Conservation (phyloP, 2,888 invertebrate species). For the Ectemnius continuus region DNA sequence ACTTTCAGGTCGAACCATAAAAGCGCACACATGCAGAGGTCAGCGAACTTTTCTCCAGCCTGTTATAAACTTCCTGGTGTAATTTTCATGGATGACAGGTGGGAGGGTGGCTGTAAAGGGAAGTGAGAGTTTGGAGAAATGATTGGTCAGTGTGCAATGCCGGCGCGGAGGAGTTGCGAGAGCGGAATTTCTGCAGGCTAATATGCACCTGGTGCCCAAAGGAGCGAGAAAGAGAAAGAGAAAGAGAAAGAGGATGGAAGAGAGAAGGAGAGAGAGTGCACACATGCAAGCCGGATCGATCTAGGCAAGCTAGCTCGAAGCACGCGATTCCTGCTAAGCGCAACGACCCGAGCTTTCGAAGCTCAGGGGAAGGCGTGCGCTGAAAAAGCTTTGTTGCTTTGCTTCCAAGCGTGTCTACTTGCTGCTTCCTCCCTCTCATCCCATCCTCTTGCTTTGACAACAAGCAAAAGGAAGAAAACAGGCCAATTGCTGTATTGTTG, state of each 20-base stretch:
- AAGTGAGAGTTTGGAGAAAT: too few relatives aligned
- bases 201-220: background rate
- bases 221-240: too few relatives aligned
- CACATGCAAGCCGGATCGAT: slow-evolving; percentile 49
- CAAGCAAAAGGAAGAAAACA: too few relatives aligned
- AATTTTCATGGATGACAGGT: background rate
- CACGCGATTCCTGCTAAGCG: slow-evolving; percentile 66
- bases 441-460: too few relatives aligned
- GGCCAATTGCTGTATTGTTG: too few relatives aligned
- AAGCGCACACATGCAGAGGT: background rate
- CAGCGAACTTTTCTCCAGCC: background rate
- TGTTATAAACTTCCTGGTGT: too few relatives aligned
- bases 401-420: too few relatives aligned
- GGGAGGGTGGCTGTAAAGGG: too few relatives aligned
- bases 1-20: background rate
- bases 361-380: slow-evolving; percentile 12
- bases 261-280: background rate
- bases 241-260: too few relatives aligned
- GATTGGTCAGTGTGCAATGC: background rate
- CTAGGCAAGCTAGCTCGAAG: slow-evolving; percentile 37
- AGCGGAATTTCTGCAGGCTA: background rate
- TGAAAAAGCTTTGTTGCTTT: too few relatives aligned
- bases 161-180: background rate
- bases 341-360: slow-evolving; percentile 65
- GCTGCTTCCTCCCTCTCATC: too few relatives aligned